These are phyloP conservation scores for Epiblema foenella DNA, from an alignment of 2,888 invertebrate genomes.

Conservation along the genomic window DNA sequence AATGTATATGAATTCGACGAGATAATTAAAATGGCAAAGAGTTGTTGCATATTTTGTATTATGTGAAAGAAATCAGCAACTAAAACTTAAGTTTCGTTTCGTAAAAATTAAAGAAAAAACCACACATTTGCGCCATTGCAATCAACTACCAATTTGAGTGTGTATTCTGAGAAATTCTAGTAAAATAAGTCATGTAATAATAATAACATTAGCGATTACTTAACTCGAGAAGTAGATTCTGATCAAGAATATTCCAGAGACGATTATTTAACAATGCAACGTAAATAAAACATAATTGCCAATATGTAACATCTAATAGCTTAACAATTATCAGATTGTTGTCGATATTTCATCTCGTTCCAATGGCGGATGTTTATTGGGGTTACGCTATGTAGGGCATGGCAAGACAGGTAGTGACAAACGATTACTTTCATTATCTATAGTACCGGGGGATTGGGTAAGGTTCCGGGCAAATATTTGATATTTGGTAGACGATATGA, in stretches of 20 bases:
- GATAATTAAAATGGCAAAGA: conserved; percentile 1
- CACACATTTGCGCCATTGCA: not conserved
- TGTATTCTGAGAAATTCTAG: not conserved
- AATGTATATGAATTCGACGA: not conserved
- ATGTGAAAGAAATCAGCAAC: not conserved
- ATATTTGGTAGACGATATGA: conserved; percentile 24
- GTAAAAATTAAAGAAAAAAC: not conserved
- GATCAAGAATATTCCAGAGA: conserved; percentile 19
- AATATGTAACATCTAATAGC: conserved; percentile 51
- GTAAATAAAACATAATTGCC: conserved; percentile 31
- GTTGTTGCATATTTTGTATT: not conserved
- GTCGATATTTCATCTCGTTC: conserved; percentile 55
- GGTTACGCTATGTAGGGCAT: conserved; percentile 69
- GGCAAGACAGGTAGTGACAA: conserved; percentile 57
- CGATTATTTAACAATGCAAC: conserved; percentile 18
- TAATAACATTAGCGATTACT: not conserved
- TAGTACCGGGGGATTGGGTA: conserved; percentile 48
- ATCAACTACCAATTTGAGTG: not conserved
- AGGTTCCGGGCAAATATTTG: conserved; percentile 46
- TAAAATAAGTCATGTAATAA: not conserved
- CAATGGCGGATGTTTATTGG: conserved; percentile 58
- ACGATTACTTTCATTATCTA: conserved; percentile 62
- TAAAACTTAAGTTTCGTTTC: too few species aligned
- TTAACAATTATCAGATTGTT: conserved; percentile 52
- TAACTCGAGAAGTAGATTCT: conserved; percentile 5